Conservation (phyloP, 2,888 invertebrate genomes). For the Cheilosia impressa region DNA sequence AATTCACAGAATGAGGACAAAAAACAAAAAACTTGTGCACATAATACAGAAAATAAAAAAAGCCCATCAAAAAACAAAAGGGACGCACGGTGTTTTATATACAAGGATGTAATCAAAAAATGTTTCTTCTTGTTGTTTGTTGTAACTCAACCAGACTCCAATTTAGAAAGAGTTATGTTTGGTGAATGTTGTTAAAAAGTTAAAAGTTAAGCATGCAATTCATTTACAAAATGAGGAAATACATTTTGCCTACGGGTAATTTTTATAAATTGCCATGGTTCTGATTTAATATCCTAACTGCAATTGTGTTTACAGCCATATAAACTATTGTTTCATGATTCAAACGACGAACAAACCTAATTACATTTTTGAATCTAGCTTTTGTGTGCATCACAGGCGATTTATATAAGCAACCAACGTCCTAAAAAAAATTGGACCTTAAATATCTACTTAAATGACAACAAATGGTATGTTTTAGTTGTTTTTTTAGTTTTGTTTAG, state of each 20-base stretch:
- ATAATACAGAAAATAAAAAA: slow-evolving; percentile 27
- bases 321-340: too few species aligned
- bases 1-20: slow-evolving; percentile 18
- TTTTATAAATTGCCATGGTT: too few species aligned
- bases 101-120: slow-evolving; percentile 12
- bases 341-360: too few species aligned
- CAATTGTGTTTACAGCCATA: too few species aligned
- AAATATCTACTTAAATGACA: too few species aligned
- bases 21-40: slow-evolving; percentile 25
- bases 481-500: too few species aligned
- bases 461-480: too few species aligned
- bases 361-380: too few species aligned
- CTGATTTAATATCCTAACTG: too few species aligned
- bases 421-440: too few species aligned
- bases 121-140: not conserved
- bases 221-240: not conserved
- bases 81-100: slow-evolving; percentile 38
- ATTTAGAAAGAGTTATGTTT: slow-evolving; percentile 42
- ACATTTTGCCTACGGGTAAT: not conserved
- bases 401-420: too few species aligned
- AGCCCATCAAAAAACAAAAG: slow-evolving; percentile 39
- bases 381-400: too few species aligned
- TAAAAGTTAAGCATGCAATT: slow-evolving; percentile 20
- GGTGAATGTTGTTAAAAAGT: slow-evolving; percentile 1
- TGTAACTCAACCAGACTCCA: slow-evolving; percentile 30